phyloP scores from a whole-genome alignment of 2,797 vertebrate species.

The Columba guinea region DNA sequence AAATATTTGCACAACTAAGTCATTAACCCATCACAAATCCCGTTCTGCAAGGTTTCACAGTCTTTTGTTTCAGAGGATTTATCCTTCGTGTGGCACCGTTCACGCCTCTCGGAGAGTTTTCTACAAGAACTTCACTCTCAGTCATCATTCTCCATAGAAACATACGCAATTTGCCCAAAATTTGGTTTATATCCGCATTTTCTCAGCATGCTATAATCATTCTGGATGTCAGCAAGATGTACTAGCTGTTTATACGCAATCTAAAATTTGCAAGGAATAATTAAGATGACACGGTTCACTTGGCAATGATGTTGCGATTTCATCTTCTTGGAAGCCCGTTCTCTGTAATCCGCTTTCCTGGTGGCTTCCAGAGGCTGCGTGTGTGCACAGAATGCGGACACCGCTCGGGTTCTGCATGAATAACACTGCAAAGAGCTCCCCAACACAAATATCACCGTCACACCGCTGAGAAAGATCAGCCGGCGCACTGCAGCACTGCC shows the following conservation, averaged over 20 bases:
- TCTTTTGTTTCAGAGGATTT: not conserved
- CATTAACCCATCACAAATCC: not conserved
- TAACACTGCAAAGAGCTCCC: rapidly evolving
- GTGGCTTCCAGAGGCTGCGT: not conserved
- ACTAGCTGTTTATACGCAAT: not conserved
- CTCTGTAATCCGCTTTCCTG: not conserved
- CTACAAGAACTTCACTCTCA: not conserved
- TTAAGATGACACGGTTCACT: not conserved
- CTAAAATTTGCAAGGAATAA: not conserved
- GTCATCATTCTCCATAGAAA: not conserved
- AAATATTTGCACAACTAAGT: not conserved
- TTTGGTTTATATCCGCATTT: not conserved
- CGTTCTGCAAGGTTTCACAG: not conserved
- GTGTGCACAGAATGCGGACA: not conserved
- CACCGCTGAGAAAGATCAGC: rapidly evolving
- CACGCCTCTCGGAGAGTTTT: rapidly evolving
- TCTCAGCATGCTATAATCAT: not conserved
- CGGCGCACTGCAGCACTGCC: rapidly evolving
- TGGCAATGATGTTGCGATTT: not conserved
- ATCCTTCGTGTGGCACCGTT: rapidly evolving
- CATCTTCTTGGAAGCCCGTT: rapidly evolving
- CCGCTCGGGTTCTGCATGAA: rapidly evolving
- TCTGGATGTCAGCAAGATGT: not conserved
- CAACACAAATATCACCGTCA: rapidly evolving
- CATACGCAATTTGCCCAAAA: rapidly evolving